These are phyloP conservation scores for Tribolium madens DNA, from an alignment of 1,140 invertebrate species.

Conservation along the genomic window DNA sequence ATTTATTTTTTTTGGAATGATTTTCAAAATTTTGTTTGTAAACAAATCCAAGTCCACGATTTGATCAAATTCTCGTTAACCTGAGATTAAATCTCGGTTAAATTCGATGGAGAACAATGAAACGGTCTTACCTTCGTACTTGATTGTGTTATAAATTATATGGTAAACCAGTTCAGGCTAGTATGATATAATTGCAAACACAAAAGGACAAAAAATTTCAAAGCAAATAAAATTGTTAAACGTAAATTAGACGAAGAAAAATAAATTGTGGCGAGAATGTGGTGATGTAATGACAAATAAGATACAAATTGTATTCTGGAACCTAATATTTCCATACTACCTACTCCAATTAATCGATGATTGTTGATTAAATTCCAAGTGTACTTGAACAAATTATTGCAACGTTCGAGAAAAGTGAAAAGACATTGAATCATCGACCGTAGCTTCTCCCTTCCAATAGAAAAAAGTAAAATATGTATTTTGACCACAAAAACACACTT, in stretches of 20 bases:
- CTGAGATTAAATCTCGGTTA: neutral
- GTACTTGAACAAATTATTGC: neutral
- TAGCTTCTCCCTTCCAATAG: neutral
- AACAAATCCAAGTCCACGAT: neutral
- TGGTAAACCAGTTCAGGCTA: slow-evolving; percentile 21
- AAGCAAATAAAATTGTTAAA: slow-evolving; percentile 27
- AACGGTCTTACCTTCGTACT: slow-evolving; percentile 12
- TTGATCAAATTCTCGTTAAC: neutral
- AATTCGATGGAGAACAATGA: slow-evolving; percentile 2
- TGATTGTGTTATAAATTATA: slow-evolving; percentile 25
- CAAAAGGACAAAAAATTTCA: slow-evolving; percentile 28
- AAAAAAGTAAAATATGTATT: neutral
- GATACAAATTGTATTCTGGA: neutral
- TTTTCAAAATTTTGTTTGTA: neutral
- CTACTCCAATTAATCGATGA: slow-evolving; percentile 15
- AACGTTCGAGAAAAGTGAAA: slow-evolving; percentile 8
- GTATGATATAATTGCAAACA: slow-evolving; percentile 26
- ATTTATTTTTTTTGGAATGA: too few species aligned
- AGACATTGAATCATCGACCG: neutral
- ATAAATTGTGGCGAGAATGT: slow-evolving; percentile 6
- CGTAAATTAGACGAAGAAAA: neutral
- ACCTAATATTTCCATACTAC: slow-evolving; percentile 24
- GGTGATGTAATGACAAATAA: slow-evolving; percentile 3
- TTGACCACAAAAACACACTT: slow-evolving; percentile 1
- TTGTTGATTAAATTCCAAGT: neutral